Base-by-base conservation (phyloP, 1,140 invertebrate species). In the Drosophila nigrodunni region DNA sequence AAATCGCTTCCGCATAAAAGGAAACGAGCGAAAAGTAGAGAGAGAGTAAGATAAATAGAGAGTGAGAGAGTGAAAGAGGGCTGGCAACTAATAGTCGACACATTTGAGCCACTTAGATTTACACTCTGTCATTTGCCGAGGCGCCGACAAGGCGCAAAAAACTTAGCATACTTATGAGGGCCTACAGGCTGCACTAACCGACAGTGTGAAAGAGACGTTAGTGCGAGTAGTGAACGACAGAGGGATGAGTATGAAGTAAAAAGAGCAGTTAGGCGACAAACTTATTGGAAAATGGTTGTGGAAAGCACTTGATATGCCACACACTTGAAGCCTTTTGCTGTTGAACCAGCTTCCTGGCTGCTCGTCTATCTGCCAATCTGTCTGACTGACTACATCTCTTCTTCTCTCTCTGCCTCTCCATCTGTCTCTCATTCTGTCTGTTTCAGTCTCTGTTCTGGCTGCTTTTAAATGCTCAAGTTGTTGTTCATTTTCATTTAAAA, bases 251-350 rank as follows among this genome's bases (percentile, higher is more conserved):
- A n/a, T 35, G 25, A 18, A 30, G 50, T 30, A 41, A 13, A 39
- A 15, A 11, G 52, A 57, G 43, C 55, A 74, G 71, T 47, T 55
- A 47, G 71, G 68, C 65, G 81, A 65, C 77, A 85, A 80, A 86
- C 75, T 86, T 86, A 86, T 86, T 87, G 79, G 79, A 79, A 87
- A 82, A 87, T 82, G 86, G 68, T 68, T 82, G 80, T 80, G 79
- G 65, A 55, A 79, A 72, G 80, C 66, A 77, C 65, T 76, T 72
- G 74, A 72, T 62, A 61, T 74, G 69, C 68, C 69, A 66, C 69
- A 72, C 44, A 89, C 73, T 87, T 65, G 74, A 88, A 80, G 74
- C 64, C 54, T 46, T 76, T 72, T 64, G 54, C 62, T 30, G 58
- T 44, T 43, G 58, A 52, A 21, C 21, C n/a, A 54, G 62, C 57